A percentile compares a stretch with the other conserved stretches of the same genome.
phyloP scores from a whole-genome alignment of 2,797 vertebrate species.

The Clarias fuscus region DNA sequence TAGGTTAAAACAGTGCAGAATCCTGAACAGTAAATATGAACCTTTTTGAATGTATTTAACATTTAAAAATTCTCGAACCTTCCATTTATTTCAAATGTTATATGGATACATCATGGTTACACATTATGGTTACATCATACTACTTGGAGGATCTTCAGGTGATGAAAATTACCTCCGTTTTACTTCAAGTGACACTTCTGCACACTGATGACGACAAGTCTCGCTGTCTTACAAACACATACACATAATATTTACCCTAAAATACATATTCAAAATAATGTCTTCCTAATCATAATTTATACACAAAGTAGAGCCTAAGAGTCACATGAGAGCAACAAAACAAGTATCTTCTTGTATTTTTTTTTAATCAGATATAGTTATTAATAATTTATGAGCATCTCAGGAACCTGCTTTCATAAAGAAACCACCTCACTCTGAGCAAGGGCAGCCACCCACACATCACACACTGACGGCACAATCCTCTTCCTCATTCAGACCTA shows the following conservation, averaged over 20 bases:
- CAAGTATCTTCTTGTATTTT: not conserved
- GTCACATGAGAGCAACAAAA: slow-evolving; percentile 11
- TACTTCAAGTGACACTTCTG: slow-evolving; percentile 41
- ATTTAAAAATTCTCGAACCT: not conserved
- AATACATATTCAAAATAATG: slow-evolving; percentile 1
- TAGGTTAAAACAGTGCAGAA: not conserved
- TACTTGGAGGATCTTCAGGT: slow-evolving; percentile 18
- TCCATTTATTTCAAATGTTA: not conserved
- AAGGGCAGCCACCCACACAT: slow-evolving; percentile 3
- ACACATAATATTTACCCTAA: slow-evolving; percentile 11
- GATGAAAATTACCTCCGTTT: slow-evolving; percentile 49
- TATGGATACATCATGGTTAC: too few species aligned
- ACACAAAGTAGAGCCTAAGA: slow-evolving; percentile 14
- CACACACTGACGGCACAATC: not conserved
- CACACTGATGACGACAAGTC: not conserved
- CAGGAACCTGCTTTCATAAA: slow-evolving; percentile 31
- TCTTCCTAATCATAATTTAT: slow-evolving; percentile 14
- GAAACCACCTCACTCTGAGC: slow-evolving; percentile 20
- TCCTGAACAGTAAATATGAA: not conserved
- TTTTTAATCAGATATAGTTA: not conserved
- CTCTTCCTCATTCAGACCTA: not conserved
- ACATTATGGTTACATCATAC: too few species aligned
- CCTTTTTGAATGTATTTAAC: too few species aligned
- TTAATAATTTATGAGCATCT: slow-evolving; percentile 43
- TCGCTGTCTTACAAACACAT: slow-evolving; percentile 3